Evolutionary conservation across 2,113 vertebrate species (phyloP).

Genomic region (Labrus mixtus): DNA sequence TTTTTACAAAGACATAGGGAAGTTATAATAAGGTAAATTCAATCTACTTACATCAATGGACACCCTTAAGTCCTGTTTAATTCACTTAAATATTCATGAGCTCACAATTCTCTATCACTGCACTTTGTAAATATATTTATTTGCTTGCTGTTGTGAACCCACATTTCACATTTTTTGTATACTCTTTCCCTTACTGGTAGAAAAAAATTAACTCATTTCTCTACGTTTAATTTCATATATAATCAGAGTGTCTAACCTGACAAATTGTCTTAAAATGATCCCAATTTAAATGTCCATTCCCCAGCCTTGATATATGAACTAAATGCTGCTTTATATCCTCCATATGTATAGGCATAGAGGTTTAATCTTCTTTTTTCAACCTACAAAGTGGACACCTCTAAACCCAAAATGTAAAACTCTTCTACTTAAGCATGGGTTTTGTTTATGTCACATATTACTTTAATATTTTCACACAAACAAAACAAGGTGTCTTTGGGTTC

Average conservation of each 20-base stretch:
- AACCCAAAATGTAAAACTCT: not conserved
- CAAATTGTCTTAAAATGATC: not conserved
- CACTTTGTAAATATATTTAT: conserved; percentile 53
- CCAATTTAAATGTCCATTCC: not conserved
- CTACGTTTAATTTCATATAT: not conserved
- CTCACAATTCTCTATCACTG: not conserved
- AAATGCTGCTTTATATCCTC: no score
- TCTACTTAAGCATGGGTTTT: not conserved
- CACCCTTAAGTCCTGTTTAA: no score
- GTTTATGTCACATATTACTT: not conserved
- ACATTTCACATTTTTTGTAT: not conserved
- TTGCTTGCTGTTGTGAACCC: not conserved
- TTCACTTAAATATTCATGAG: not conserved
- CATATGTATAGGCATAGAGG: no score
- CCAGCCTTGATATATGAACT: no score
- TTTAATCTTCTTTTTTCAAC: no score
- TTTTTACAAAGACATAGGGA: no score
- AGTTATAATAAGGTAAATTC: no score
- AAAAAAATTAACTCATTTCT: not conserved
- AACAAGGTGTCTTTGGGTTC: not conserved
- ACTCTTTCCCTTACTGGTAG: not conserved
- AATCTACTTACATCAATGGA: no score
- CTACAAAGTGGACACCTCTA: not conserved
- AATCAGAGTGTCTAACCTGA: not conserved
- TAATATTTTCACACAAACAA: not conserved